Conservation (phyloP, 2,113 vertebrate genomes). For the Picathartes gymnocephalus region DNA sequence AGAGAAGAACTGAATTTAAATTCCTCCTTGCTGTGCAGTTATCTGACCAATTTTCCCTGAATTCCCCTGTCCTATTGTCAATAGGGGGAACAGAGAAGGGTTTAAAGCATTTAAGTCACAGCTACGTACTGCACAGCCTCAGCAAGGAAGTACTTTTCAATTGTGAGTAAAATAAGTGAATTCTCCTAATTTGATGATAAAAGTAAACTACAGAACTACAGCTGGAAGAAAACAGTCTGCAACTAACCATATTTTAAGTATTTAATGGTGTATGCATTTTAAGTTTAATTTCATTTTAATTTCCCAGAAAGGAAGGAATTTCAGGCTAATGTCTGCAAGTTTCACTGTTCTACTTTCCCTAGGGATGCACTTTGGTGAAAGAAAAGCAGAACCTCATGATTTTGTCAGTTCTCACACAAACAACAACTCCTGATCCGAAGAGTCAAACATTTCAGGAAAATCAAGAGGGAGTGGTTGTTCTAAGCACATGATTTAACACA, state of each 20-base stretch:
- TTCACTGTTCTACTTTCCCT: background rate
- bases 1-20: background rate
- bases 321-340: background rate
- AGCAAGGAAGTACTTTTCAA: background rate
- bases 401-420: background rate
- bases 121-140: background rate
- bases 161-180: background rate
- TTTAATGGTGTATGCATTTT: background rate
- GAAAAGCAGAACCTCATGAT: background rate
- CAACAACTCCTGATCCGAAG: background rate
- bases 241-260: background rate
- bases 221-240: background rate
- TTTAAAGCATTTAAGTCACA: background rate
- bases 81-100: background rate
- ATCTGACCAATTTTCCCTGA: background rate
- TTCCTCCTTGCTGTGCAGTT: background rate
- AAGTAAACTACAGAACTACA: background rate
- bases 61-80: background rate
- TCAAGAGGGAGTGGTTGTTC: background rate
- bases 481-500: background rate
- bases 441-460: background rate
- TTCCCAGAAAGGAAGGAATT: background rate
- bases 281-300: background rate
- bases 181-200: background rate
- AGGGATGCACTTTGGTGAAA: background rate